Evolutionary conservation across 2,113 vertebrate species (phyloP), one percentile per base, ranked within the genome.

Genomic region (Dicrurus megarhynchus): DNA sequence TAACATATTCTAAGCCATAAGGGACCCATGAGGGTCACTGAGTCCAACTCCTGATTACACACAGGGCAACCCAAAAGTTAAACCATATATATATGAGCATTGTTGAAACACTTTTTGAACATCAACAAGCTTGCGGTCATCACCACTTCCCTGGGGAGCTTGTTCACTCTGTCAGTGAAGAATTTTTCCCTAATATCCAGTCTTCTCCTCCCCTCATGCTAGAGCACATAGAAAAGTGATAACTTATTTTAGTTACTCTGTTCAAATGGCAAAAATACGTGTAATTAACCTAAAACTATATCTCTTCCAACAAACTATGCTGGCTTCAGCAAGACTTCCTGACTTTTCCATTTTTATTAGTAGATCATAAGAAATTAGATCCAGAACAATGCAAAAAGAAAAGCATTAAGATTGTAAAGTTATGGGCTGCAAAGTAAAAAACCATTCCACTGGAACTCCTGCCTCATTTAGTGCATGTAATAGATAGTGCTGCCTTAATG

Each of bases 401-500:
- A 92, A 76, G 13, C 13, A 87, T 39, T 74, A 78, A 59, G 69
- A 75, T 12, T 60, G 24, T 39, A 55, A 75, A 78, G 69, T 18
- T 67, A 46, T 87, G 30, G 18, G 37, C 30, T 59, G 35, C 42
- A 75, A 84, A 95, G 21, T 32, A 64, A 91, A 82, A 87, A 68
- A 35, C 0, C 14, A 93, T 80, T 74, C 15, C 33, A 56, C 46
- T 90, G 53, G 23, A 89, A 92, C 64, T 89, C 59, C 39, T 55
- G 71, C 35, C 35, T 77, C 35, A 78, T 89, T 90, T 63, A 77
- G 74, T 77, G 52, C 52, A 59, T 7, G 5, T n/a, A 75, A 93
- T 11, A 90, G 76, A 95, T 67, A 90, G 84, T 19, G 44, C 64
- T 78, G 55, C 59, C 52, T 95, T 92, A 93, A 95, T 92, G 76